phyloP scores from a whole-genome alignment of 2,888 invertebrate species.

The Deilephila elpenor region DNA sequence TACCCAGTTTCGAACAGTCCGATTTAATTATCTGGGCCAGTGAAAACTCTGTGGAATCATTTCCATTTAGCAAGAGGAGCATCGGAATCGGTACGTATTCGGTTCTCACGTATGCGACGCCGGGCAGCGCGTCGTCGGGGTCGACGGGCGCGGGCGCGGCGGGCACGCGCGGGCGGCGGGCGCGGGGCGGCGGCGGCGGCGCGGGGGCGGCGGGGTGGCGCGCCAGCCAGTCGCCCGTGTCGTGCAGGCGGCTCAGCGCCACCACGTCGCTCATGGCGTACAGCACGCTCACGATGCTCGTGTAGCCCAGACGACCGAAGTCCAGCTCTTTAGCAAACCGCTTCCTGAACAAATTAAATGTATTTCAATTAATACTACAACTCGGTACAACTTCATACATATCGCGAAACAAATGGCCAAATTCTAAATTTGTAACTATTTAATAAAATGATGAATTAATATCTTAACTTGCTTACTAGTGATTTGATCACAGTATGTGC shows the following conservation, averaged over 20 bases:
- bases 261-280: slow-evolving; percentile 52
- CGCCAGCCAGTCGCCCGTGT: slow-evolving; percentile 55
- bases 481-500: no score
- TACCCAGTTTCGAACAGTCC: no score
- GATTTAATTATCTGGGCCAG: no score
- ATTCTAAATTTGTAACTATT: not conserved
- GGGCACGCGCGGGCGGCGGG: slow-evolving; percentile 33
- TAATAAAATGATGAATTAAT: not conserved
- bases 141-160: slow-evolving; percentile 41
- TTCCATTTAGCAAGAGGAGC: no score
- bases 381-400: not conserved
- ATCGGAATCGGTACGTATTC: not conserved
- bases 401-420: not conserved
- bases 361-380: not conserved
- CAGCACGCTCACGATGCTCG: slow-evolving; percentile 62
- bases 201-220: slow-evolving; percentile 31
- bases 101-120: slow-evolving; percentile 63
- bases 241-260: slow-evolving; percentile 45
- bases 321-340: slow-evolving; percentile 65
- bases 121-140: slow-evolving; percentile 67
- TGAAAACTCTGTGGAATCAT: no score
- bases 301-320: slow-evolving; percentile 63
- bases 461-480: no score
- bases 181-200: slow-evolving; percentile 30
- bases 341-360: slow-evolving; percentile 49